Evolutionary conservation across 2,888 invertebrate genomes (phyloP).

Genomic region (Cerastis leucographa): DNA sequence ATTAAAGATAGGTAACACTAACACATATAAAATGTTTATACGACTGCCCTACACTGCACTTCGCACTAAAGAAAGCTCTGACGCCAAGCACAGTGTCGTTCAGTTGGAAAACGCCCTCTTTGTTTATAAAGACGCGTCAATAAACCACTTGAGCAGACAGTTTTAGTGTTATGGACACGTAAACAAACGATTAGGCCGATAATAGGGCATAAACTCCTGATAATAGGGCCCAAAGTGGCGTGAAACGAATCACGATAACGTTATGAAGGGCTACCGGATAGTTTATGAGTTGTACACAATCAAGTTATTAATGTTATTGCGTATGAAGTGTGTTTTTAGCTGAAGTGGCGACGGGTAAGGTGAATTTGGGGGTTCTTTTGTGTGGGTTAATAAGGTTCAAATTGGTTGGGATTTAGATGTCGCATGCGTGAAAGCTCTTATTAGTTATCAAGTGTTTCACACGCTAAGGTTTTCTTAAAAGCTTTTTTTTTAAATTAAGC

Average conservation of each 20-base stretch:
- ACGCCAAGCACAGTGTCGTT: slow-evolving; percentile 53
- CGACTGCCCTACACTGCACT: slow-evolving; percentile 34
- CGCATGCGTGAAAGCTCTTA: slow-evolving; percentile 11
- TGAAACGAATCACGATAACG: slow-evolving; percentile 61
- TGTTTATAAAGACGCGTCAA: slow-evolving; percentile 68
- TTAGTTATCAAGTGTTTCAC: not conserved
- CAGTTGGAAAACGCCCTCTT: slow-evolving; percentile 58
- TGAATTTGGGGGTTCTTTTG: slow-evolving; percentile 7
- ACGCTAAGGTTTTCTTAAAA: not conserved
- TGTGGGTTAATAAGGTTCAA: not conserved
- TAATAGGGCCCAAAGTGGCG: slow-evolving; percentile 70
- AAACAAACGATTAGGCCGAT: slow-evolving; percentile 79
- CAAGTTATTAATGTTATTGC: slow-evolving; percentile 65
- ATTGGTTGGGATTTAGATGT: slow-evolving; percentile 11
- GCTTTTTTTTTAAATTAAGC: not conserved
- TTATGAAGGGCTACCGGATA: slow-evolving; percentile 60
- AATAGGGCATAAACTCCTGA: slow-evolving; percentile 69
- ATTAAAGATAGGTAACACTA: slow-evolving; percentile 8
- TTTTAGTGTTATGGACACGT: slow-evolving; percentile 76
- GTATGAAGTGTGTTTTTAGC: slow-evolving; percentile 52
- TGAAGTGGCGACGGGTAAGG: slow-evolving; percentile 32
- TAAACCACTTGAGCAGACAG: slow-evolving; percentile 77
- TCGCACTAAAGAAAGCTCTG: slow-evolving; percentile 47
- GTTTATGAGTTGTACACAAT: slow-evolving; percentile 58
- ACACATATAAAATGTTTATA: slow-evolving; percentile 40